Base-by-base conservation (phyloP, 1,140 invertebrate species). In the Polyergus mexicanus region DNA sequence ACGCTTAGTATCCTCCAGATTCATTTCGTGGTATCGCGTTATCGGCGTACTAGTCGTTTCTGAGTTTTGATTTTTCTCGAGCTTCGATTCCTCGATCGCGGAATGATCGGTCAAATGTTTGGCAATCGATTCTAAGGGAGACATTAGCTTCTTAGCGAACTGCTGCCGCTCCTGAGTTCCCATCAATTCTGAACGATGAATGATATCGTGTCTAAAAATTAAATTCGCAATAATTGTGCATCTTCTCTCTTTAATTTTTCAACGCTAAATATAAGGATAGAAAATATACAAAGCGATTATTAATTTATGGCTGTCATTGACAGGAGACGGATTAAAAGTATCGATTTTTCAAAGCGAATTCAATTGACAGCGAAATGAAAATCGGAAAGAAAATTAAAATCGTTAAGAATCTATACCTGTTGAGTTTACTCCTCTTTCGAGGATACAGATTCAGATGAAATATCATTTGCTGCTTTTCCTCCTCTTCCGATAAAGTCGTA, bases 361-460 rank as follows among this genome's bases (percentile, higher is more conserved):
- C 16, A 0, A 65, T 65, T 8, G 19, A 63, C 3, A 8, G 56
- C 19, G 16, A 41, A 3, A 41, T 28, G 8, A 76, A 10, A 76
- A 75, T 2, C 0, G 58, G 58, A 41, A 28, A 0, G 13, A n/a
- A 5, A 5, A 51, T 51, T n/a, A 32, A 77, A 28, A 2, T 65
- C 7, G 6, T 58, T 58, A 11, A 71, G 8, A 25, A 54, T 13
- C 16, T 28, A 47, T 68, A 94, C 94, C 94, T 94, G 38, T 38
- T 92, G 16, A 89, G 47, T 62, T 92, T 92, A 56, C 72, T 91
- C 78, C 93, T 95, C 47, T 86, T 92, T 51, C 92, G 92, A 0
- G 95, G 95, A 85, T 94, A 95, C 28, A 95, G 76, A 88, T 95
- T 95, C n/a, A 95, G 78, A 72, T 95, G 95, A 44, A 95, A 90